Evolutionary conservation across 2,113 vertebrate genomes (phyloP), one percentile per base, ranked within the genome.

Genomic region (Sminthopsis crassicaudata): DNA sequence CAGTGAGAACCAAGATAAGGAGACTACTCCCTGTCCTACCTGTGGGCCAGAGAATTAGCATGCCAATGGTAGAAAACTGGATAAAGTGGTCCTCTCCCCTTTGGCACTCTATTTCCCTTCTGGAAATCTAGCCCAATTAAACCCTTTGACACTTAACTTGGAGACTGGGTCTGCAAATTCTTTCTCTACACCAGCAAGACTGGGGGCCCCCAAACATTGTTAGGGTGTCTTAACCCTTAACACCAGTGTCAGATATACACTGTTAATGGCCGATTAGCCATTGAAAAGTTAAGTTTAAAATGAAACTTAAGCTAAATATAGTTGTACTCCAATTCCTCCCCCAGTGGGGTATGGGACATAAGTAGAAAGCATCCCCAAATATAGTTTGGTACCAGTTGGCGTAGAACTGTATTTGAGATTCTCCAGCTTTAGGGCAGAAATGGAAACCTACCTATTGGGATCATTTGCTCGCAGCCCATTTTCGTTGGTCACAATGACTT

Each of bases 401-500:
- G 19, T 5, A 42, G 1, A 84, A n/a, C 16, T 19, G 36, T 84
- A 67, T 2, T 14, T 42, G 67, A n/a, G 16, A 6, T 36, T 95
- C 36, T 23, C 50, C 92, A 96, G 93, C 48, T 53, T 42, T 76
- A n/a, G n/a, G 60, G 60, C 14, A 76, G 30, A 76, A 76, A 23
- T 22, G n/a, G 67, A 53, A 89, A 57, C 98, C 97, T 95, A 99
- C 99, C 99, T 99, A 95, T 97, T 97, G 0, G 99, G 98, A 95
- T 99, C 98, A 1, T 98, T 98, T 0, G 98, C 99, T 53, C 97
- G 98, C 95, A 99, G 98, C 0, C 99, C 99, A 16, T 96, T 98
- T 89, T 99, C 99, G 4, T 98, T 98, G 55, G 99, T 99, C 88
- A 99, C 98, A 0, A 99, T 98, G 92, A 99, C 99, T 98, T 99